Base-by-base conservation (phyloP, 53 echinoderm and acorn worm species). In the Patiria pectinifera region DNA sequence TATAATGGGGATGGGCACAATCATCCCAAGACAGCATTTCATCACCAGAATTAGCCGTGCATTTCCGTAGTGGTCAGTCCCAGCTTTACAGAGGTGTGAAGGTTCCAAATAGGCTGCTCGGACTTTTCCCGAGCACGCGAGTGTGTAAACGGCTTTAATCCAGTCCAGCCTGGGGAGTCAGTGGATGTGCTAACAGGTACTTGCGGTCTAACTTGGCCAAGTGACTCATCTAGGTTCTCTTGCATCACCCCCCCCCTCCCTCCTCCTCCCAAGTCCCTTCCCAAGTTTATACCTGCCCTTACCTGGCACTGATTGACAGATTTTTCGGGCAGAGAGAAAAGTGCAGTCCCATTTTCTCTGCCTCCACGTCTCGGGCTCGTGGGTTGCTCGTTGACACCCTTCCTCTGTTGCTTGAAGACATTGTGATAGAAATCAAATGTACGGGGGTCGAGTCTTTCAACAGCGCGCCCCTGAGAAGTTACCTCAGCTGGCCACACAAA, bases 261-360 rank as follows among this genome's bases (percentile, higher is more conserved):
- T 44, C 47, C 47, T 46, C 48, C 75, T n/a, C 58, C 49, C 24
- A 45, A 74, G 44, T 48, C 75, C 53, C 49, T 85, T 62, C 74
- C 53, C 87, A 60, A 49, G 76, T 53, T 77, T 78, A 53, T 53
- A 87, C 87, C 87, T 87, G 77, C 76, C 87, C 48, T 35, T 26
- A 87, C 76, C 87, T 71, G 76, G 60, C 77, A 61, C 77, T 87
- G 87, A 87, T 59, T 87, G 78, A 87, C 72, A 74, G 53, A 35
- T 35, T 35, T 35, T 59, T 0, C 0, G 74, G 21, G 74, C 13
- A 18, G 74, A 18, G 78, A 24, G 19, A 53, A 87, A 87, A 87
- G 87, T 87, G 87, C 74, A 75, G 45, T 18, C 19, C 3, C 21
- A 25, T 76, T 24, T 66, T 66, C 13, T 18, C 66, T 3, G 1